Percentiles rank a stretch among this genome's conserved stretches.
These are phyloP conservation scores for Toxotes lorentzi DNA, from an alignment of 2,797 vertebrate species.

Conservation along the genomic window DNA sequence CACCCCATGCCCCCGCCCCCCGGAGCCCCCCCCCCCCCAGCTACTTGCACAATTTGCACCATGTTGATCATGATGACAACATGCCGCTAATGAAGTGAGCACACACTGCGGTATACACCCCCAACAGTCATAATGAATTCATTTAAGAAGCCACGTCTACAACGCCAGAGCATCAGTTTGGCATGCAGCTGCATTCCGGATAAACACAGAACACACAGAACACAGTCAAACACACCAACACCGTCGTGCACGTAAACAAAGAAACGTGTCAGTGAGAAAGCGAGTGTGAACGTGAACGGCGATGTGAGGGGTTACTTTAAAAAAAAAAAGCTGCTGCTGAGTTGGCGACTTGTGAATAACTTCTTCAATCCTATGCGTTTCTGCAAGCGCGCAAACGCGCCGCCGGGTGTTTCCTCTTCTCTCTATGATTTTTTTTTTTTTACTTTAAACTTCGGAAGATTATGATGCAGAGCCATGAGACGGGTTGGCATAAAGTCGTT, in stretches of 20 bases:
- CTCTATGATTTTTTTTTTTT: too few relatives aligned
- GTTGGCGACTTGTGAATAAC: constrained; percentile 63
- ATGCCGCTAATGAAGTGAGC: constrained; percentile 1
- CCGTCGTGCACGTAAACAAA: background rate
- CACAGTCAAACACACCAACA: background rate
- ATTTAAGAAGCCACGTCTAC: constrained; percentile 76
- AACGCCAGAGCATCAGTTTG: constrained; percentile 70
- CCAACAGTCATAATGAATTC: constrained; percentile 35
- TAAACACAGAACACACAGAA: constrained; percentile 6
- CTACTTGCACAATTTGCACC: background rate
- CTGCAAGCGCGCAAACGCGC: constrained; percentile 47
- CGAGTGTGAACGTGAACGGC: constrained; percentile 7
- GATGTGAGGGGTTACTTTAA: constrained; percentile 16
- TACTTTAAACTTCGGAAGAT: background rate
- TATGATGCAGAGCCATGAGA: background rate
- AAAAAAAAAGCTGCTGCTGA: constrained; percentile 53
- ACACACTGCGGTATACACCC: background rate
- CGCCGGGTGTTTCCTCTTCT: constrained; percentile 23
- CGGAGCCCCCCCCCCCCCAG: background rate
- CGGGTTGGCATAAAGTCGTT: constrained; percentile 18
- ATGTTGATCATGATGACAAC: background rate
- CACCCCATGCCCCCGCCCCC: background rate
- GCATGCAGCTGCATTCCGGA: constrained; percentile 48
- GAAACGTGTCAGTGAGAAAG: constrained; percentile 9
- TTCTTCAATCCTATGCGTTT: constrained; percentile 50